Evolutionary conservation across 2,888 invertebrate species (phyloP).

Genomic region (Sarcophaga rosellei): DNA sequence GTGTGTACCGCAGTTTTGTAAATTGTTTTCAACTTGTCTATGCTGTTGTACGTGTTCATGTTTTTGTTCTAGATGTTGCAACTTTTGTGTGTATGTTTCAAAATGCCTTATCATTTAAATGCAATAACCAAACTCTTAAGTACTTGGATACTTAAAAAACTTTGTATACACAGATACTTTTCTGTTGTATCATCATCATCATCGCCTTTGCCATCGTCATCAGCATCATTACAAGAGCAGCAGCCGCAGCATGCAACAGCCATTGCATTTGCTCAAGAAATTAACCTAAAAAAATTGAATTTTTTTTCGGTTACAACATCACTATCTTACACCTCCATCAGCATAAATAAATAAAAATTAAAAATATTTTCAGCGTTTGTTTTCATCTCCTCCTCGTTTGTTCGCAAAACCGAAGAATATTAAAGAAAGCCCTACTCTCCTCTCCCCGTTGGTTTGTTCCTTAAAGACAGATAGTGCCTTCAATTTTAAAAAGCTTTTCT

Average conservation of each 20-base stretch:
- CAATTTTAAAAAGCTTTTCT: conserved; percentile 10
- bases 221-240: conserved; percentile 26
- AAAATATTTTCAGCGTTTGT: conserved; percentile 41
- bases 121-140: conserved; percentile 67
- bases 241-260: neutral
- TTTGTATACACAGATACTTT: conserved; percentile 61
- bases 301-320: neutral
- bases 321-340: neutral
- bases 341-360: conserved; percentile 42
- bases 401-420: neutral
- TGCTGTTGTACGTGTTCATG: conserved; percentile 7
- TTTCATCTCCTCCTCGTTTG: too few relatives aligned
- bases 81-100: conserved; percentile 39
- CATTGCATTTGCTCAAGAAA: conserved; percentile 36
- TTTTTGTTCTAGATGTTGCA: conserved; percentile 31
- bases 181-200: conserved; percentile 63
- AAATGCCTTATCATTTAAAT: conserved; percentile 68
- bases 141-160: conserved; percentile 41
- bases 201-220: conserved; percentile 6
- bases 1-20: conserved; percentile 58
- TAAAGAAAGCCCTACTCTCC: neutral
- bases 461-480: neutral
- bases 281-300: conserved; percentile 51
- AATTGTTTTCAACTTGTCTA: conserved; percentile 66
- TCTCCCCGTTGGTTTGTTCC: too few relatives aligned